Evolutionary conservation across 2,113 vertebrate genomes (phyloP).

Genomic region (Microtus oregoni): DNA sequence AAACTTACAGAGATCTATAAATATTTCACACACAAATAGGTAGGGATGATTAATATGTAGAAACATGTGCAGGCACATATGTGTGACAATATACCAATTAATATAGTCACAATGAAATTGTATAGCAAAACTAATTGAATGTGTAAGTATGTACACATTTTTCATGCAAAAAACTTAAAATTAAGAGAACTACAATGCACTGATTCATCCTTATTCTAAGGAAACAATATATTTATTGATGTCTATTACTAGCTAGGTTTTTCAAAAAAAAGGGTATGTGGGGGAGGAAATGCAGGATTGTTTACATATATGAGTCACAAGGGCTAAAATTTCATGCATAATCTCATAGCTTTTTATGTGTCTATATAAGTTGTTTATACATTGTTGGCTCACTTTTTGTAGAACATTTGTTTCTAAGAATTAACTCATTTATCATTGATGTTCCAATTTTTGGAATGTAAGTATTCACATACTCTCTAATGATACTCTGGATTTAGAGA

Average conservation of each 20-base stretch:
- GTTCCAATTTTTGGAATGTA: neutral
- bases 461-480: neutral
- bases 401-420: neutral
- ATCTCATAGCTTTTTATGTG: neutral
- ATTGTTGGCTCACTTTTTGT: neutral
- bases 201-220: neutral
- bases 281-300: neutral
- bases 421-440: neutral
- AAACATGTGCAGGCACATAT: neutral
- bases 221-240: neutral
- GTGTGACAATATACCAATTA: neutral
- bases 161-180: neutral
- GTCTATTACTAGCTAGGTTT: neutral
- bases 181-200: neutral
- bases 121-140: neutral
- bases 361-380: neutral
- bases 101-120: neutral
- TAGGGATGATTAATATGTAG: neutral
- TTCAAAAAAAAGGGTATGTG: neutral
- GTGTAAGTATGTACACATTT: accelerated
- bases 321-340: neutral
- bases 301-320: neutral
- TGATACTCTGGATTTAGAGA: too few relatives aligned
- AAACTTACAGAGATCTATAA: neutral
- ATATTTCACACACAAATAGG: neutral